Evolutionary conservation across 2,797 vertebrate species (phyloP).

Genomic region (Pangasius djambal): DNA sequence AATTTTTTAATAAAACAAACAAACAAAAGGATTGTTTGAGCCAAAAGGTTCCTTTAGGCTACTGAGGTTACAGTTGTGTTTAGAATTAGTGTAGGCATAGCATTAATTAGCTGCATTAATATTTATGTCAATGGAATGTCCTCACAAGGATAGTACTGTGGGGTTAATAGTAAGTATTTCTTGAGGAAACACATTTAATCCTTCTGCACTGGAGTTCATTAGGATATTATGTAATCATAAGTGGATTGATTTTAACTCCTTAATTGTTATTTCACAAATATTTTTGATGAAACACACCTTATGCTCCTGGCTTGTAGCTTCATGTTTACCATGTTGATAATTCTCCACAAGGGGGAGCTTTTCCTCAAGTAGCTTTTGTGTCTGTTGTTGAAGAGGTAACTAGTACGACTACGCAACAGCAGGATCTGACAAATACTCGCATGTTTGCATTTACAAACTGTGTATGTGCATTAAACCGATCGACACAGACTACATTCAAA

Average conservation of each 20-base stretch:
- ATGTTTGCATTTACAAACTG: neutral
- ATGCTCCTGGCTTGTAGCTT: neutral
- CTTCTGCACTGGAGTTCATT: slow-evolving; percentile 70
- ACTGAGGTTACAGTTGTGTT: neutral
- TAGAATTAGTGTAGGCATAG: neutral
- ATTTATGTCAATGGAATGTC: neutral
- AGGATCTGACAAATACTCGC: neutral
- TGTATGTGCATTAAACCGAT: neutral
- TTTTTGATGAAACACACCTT: neutral
- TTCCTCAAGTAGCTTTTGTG: neutral
- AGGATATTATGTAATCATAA: slow-evolving; percentile 68
- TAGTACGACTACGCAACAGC: neutral
- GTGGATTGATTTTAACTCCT: slow-evolving; percentile 53
- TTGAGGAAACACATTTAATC: slow-evolving; percentile 71
- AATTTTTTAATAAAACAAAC: neutral
- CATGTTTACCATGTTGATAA: neutral
- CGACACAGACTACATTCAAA: neutral
- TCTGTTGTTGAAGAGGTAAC: neutral
- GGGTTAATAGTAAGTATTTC: slow-evolving; percentile 65
- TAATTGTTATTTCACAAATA: neutral
- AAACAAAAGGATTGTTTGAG: neutral
- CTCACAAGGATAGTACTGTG: slow-evolving; percentile 10
- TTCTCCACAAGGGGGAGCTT: neutral
- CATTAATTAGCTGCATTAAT: neutral
- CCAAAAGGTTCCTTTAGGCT: neutral